phyloP scores from a whole-genome alignment of 2,113 vertebrate species.

The Phylloscopus trochiloides region DNA sequence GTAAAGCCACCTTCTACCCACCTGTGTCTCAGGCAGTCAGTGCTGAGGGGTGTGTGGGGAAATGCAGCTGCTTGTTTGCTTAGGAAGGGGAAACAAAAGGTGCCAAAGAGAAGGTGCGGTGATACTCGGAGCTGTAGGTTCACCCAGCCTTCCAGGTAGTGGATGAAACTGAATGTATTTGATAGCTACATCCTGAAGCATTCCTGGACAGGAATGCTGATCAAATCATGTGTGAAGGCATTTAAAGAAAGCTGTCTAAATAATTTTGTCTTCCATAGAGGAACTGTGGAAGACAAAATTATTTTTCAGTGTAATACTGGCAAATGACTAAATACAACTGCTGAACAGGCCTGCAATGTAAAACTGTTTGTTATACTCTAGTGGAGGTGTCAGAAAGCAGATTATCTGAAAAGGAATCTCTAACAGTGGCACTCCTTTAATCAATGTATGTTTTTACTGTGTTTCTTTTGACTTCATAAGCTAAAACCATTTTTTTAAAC shows the following conservation, averaged over 20 bases:
- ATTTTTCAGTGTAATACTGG: background rate
- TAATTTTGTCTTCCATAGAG: background rate
- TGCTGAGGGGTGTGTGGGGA: background rate
- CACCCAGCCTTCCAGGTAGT: background rate
- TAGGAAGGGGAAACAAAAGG: background rate
- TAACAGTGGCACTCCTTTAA: background rate
- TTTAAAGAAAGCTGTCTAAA: background rate
- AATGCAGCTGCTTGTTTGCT: background rate
- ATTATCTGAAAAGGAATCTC: background rate
- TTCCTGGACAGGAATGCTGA: background rate
- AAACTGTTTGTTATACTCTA: background rate
- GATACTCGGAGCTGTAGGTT: background rate
- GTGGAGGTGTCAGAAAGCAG: background rate
- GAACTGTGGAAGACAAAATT: background rate
- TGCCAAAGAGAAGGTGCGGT: background rate
- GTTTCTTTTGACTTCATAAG: constrained; percentile 33
- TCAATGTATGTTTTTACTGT: background rate
- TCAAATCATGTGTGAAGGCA: background rate
- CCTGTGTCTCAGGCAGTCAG: background rate
- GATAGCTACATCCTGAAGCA: background rate
- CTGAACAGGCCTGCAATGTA: background rate
- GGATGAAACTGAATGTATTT: background rate
- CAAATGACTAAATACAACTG: background rate
- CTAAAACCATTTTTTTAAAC: background rate
- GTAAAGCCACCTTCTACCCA: background rate